phyloP scores from a whole-genome alignment of 2,888 invertebrate species.

The Epinotia bilunana region DNA sequence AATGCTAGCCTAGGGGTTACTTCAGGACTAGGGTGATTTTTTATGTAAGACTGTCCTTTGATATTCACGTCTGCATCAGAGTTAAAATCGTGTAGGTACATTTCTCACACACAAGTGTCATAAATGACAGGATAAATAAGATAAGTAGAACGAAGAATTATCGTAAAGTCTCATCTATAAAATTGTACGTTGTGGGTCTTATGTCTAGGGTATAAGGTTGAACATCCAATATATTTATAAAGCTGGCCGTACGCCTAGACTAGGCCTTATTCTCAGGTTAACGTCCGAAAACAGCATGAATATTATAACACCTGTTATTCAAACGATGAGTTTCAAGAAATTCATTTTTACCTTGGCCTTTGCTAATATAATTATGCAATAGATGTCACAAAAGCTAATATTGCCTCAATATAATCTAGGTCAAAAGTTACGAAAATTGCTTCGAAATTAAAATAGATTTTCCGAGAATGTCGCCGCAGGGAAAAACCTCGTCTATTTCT shows the following conservation, averaged over 20 bases:
- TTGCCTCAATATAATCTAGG: neutral
- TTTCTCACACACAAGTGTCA: neutral
- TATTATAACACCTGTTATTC: slow-evolving; percentile 4
- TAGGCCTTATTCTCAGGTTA: neutral
- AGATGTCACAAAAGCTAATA: neutral
- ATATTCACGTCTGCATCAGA: neutral
- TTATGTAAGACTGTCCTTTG: neutral
- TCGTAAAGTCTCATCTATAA: neutral
- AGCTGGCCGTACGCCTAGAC: slow-evolving; percentile 4
- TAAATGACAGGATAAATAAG: slow-evolving; percentile 11
- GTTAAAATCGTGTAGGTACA: too few species aligned
- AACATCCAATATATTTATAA: neutral
- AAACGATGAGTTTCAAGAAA: neutral
- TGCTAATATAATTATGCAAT: neutral
- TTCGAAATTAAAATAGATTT: too few species aligned
- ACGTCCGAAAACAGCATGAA: neutral
- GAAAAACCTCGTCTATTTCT: too few species aligned
- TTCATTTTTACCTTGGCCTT: neutral
- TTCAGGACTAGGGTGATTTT: neutral
- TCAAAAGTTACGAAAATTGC: neutral
- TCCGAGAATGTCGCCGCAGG: too few species aligned
- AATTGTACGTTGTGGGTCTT: neutral
- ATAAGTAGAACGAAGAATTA: neutral
- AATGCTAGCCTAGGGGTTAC: too few species aligned
- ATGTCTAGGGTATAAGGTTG: neutral